Evolutionary conservation across 1,140 invertebrate genomes (phyloP), one percentile per base, ranked within the genome.

Genomic region (Pseudomyrmex dendroicus): DNA sequence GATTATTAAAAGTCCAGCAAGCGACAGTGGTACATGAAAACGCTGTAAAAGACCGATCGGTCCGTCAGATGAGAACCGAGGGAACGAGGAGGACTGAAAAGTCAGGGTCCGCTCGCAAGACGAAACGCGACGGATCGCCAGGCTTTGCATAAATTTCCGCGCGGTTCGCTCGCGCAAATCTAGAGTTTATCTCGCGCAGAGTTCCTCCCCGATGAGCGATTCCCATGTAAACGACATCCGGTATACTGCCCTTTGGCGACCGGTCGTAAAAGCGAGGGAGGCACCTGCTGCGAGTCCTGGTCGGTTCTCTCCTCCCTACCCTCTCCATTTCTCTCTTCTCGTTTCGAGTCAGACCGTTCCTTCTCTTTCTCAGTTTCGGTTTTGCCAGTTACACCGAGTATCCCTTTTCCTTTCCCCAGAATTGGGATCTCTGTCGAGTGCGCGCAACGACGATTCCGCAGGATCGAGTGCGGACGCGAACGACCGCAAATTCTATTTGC

Each of bases 401-500:
- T 46, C 56, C 48, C 67, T 73, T 12, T 52, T 13, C 46, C 20
- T 67, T 8, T 12, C 10, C 25, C 10, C 15, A 15, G 54, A 7
- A 59, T 10, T 15, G 25, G 46, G 68, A 59, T 35, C 15, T 59
- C 9, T 56, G 46, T 72, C 54, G 54, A 9, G 35, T 8, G 20
- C 17, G 63, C 50, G 70, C 68, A 48, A 52, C 44, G 74, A 59
- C 80, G 78, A 61, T 73, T 84, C 54, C 67, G 77, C 56, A 83
- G 56, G 22, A 74, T 56, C 59, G 61, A 76, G 61, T 35, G 56
- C 20, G 78, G 67, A 50, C 22, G 78, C 48, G 73, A 82, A 84
- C 86, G 82, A 91, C 92, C 92, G 83, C 92, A 93, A 92, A 93
- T 93, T 93, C 91, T 93, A 92, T 93, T 93, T 93, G 90, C 89